A percentile compares a stretch with the other conserved stretches of the same genome.
phyloP scores from a whole-genome alignment of 2,888 invertebrate species.

The Xanthorhoe spadicearia region DNA sequence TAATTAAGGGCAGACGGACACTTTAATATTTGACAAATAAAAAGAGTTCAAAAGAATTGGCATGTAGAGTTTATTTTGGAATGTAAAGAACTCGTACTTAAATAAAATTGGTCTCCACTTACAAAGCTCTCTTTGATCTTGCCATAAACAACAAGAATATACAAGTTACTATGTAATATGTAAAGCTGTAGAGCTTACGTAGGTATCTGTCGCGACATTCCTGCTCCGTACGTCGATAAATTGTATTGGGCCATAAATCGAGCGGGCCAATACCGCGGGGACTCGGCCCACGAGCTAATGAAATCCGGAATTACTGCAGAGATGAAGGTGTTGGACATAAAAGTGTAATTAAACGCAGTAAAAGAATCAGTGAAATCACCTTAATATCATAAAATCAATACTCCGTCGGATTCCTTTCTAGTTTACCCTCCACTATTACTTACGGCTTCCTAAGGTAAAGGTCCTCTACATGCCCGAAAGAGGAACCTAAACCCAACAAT shows the following conservation, averaged over 20 bases:
- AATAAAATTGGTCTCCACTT: not conserved
- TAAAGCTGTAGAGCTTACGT: slow-evolving; percentile 21
- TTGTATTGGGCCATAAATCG: slow-evolving; percentile 70
- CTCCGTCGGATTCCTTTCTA: too few relatives aligned
- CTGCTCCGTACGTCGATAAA: slow-evolving; percentile 49
- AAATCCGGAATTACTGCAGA: slow-evolving; percentile 42
- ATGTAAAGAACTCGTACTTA: not conserved
- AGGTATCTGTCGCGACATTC: slow-evolving; percentile 47
- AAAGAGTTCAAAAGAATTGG: not conserved
- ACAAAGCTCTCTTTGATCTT: slow-evolving; percentile 2
- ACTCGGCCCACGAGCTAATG: slow-evolving; percentile 50
- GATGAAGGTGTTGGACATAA: slow-evolving; percentile 35
- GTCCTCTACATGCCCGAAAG: not conserved
- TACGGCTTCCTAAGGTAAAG: not conserved
- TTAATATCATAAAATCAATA: not conserved
- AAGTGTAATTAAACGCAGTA: slow-evolving; percentile 28
- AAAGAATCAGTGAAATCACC: slow-evolving; percentile 6
- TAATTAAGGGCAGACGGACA: slow-evolving; percentile 17
- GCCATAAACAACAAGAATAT: slow-evolving; percentile 1
- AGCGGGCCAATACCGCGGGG: slow-evolving; percentile 55
- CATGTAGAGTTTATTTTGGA: not conserved
- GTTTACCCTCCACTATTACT: too few relatives aligned
- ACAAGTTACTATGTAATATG: slow-evolving; percentile 24
- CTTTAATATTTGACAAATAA: not conserved
- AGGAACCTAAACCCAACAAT: not conserved